These are phyloP conservation scores for Halichoerus grypus DNA, from an alignment of 2,113 vertebrate genomes.

Conservation along the genomic window DNA sequence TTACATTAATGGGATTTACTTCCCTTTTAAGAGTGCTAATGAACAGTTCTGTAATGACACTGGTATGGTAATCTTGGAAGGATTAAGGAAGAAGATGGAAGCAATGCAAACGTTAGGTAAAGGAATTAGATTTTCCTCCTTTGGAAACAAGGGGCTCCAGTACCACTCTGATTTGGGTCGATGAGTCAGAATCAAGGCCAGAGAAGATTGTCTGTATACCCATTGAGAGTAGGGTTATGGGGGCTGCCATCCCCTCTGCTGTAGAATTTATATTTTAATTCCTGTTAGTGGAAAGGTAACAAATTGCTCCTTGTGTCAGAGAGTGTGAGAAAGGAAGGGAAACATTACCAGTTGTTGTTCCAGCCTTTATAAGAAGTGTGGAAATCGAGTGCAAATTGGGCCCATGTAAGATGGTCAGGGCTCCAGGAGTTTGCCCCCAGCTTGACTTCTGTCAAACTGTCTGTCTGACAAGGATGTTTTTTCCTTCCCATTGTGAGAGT, in stretches of 20 bases:
- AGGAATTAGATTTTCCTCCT: neutral
- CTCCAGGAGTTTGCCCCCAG: slow-evolving; percentile 86
- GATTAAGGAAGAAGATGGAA: neutral
- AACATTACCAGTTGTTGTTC: neutral
- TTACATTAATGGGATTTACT: slow-evolving; percentile 21
- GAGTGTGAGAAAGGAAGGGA: slow-evolving; percentile 29
- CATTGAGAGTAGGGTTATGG: neutral
- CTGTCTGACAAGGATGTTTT: slow-evolving; percentile 89
- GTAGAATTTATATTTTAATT: neutral
- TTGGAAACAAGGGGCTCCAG: neutral
- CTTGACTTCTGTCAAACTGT: slow-evolving; percentile 89
- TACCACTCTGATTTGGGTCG: neutral
- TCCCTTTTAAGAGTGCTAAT: slow-evolving; percentile 5
- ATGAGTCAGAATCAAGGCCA: neutral
- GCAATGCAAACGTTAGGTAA: neutral
- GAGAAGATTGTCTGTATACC: neutral
- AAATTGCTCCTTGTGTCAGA: slow-evolving; percentile 17
- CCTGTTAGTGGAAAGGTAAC: slow-evolving; percentile 23
- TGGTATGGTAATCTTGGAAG: neutral
- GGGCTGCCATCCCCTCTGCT: neutral
- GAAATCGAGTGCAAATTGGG: slow-evolving; percentile 70
- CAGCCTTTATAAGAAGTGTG: slow-evolving; percentile 72
- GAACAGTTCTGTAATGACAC: neutral
- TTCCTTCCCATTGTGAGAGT: slow-evolving; percentile 87
- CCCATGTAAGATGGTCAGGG: slow-evolving; percentile 77